A percentile compares a stretch with the other conserved stretches of the same genome.
phyloP scores from a whole-genome alignment of 2,888 invertebrate genomes.

The Asteroscopus sphinx region DNA sequence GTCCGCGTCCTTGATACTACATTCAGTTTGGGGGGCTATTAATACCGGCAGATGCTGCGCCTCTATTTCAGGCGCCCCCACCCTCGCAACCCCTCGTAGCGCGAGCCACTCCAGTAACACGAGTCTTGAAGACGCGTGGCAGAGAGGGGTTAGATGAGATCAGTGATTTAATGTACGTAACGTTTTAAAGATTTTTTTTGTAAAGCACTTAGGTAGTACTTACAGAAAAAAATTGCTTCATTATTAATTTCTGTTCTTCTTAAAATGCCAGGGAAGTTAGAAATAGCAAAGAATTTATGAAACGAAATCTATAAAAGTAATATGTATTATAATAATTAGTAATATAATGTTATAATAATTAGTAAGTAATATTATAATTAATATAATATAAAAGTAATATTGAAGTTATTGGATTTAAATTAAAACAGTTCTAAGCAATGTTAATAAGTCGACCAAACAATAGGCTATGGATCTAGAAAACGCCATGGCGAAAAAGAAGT shows the following conservation, averaged over 20 bases:
- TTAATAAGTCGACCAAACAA: neutral
- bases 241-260: too few relatives aligned
- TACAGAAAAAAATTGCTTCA: too few relatives aligned
- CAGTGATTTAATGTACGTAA: slow-evolving; percentile 47
- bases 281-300: too few relatives aligned
- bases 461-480: neutral
- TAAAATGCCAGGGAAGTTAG: too few relatives aligned
- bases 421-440: neutral
- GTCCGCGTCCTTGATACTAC: slow-evolving; percentile 88
- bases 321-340: too few relatives aligned
- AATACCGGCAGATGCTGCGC: slow-evolving; percentile 83
- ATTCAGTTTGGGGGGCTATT: slow-evolving; percentile 82
- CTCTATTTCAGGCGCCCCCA: slow-evolving; percentile 79
- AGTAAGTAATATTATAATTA: neutral
- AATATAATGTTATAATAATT: too few relatives aligned
- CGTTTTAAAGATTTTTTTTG: slow-evolving; percentile 11
- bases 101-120: slow-evolving; percentile 55
- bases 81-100: slow-evolving; percentile 62
- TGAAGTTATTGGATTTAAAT: neutral
- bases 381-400: neutral
- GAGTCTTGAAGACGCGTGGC: slow-evolving; percentile 59
- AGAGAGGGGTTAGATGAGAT: slow-evolving; percentile 39
- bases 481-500: neutral
- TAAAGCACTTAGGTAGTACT: too few relatives aligned
- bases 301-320: too few relatives aligned